Evolutionary conservation across 2,113 vertebrate species (phyloP), one percentile per base, ranked within the genome.

Genomic region (Lophotis ruficrista): DNA sequence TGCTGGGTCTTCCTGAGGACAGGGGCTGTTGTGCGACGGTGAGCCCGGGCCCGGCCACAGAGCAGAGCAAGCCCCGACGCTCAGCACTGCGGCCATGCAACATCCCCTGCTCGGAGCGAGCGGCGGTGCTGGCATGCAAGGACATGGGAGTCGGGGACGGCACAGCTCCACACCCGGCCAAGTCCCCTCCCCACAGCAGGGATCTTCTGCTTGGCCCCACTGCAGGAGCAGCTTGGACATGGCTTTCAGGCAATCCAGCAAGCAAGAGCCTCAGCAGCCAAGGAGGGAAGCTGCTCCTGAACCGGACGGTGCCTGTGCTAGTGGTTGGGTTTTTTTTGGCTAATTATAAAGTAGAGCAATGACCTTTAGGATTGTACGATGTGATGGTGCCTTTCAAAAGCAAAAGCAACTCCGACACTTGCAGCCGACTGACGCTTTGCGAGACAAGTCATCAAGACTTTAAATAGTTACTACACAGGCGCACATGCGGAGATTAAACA

Each of bases 301-400:
- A 61, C 19, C 0, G 1, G 12, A 43, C 0, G 0, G 22, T 0
- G 1, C 28, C 13, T 35, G 51, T 9, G 23, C 62, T 37, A 60
- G 50, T 0, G 0, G 19, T 31, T 64, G 51, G 83, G 35, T 43
- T 69, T 75, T 71, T 54, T 56, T 11, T 57, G 4, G 62, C 90
- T 51, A 8, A 77, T 85, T 69, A 81, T 81, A 22, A 83, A 76
- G 30, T 25, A 93, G 57, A 79, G 70, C 27, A 30, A 43, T 16
- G 75, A 91, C 54, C 61, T 76, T 84, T 58, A 69, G 62, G 37
- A 61, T 11, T 37, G 25, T 8, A 12, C 0, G 0, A 28, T 33
- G 54, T 50, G 88, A 53, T 6, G 47, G 48, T 6, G 25, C 62
- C 33, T 81, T 91, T 51, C 73, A 89, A 60, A 89, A 93, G 80